These are phyloP conservation scores for Epinotia brunnichana DNA, from an alignment of 2,888 invertebrate species.

Conservation along the genomic window DNA sequence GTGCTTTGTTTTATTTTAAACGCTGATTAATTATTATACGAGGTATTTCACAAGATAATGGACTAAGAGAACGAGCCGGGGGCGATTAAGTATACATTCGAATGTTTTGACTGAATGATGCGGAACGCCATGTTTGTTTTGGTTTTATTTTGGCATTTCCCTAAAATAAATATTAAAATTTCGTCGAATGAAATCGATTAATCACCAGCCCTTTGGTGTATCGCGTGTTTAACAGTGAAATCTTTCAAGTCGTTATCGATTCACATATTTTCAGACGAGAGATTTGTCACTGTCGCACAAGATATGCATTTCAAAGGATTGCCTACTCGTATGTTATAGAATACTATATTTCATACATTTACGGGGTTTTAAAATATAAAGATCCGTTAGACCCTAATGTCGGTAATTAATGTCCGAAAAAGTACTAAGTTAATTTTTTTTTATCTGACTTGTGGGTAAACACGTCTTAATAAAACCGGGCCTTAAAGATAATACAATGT, in stretches of 20 bases:
- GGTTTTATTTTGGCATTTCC: slow-evolving; percentile 17
- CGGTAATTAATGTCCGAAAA: too few relatives aligned
- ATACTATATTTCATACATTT: background rate
- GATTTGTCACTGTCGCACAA: slow-evolving; percentile 1
- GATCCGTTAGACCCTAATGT: too few relatives aligned
- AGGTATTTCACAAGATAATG: slow-evolving; percentile 52
- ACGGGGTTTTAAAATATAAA: too few relatives aligned
- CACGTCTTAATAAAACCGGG: too few relatives aligned
- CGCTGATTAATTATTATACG: slow-evolving; percentile 54
- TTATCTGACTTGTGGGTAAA: too few relatives aligned
- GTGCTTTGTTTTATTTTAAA: slow-evolving; percentile 52
- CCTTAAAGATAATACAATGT: background rate
- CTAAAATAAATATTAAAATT: slow-evolving; percentile 20
- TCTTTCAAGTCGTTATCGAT: slow-evolving; percentile 1
- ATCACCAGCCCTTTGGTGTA: slow-evolving; percentile 1
- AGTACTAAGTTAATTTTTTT: too few relatives aligned
- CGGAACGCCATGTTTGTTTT: slow-evolving; percentile 14
- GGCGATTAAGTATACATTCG: slow-evolving; percentile 31
- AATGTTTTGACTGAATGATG: slow-evolving; percentile 31
- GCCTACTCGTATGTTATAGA: background rate
- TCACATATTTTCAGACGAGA: background rate
- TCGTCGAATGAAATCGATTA: slow-evolving; percentile 2
- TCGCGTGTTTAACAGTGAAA: slow-evolving; percentile 1
- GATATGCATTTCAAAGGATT: background rate
- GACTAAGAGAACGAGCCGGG: slow-evolving; percentile 43